Base-by-base conservation (phyloP, 2,113 vertebrate species). In the Apodemus sylvaticus region DNA sequence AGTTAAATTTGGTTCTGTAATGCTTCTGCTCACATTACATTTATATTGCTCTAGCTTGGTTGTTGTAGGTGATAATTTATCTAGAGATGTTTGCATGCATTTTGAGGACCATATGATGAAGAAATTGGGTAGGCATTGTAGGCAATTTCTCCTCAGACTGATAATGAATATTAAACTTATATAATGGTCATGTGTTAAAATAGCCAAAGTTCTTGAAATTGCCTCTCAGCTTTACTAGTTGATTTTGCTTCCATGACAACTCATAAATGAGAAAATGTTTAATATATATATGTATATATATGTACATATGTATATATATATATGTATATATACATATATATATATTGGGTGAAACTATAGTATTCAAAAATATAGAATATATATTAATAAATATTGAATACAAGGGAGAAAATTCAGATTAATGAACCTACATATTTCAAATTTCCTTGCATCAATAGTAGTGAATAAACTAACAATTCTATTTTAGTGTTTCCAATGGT, bases 401-500 rank as follows among this genome's bases (percentile, higher is more conserved):
- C 4, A 73, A 26, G 55, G 7, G 14, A 36, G 79, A 48, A 13
- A 22, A 79, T 29, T 64, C 0, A 77, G 12, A 58, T 58, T 74
- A 51, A 13, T 76, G 1, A 91, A 58, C 71, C 34, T 74, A 60
- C 24, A n/a, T 45, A 29, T 17, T 3, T 76, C 0, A 16, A 48
- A 20, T 48, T 48, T 70, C 14, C 34, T 24, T 82, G 19, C 19
- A 16, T 70, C 68, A 20, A 53, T 66, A 78, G n/a, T 45, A 76
- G 4, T 71, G 22, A 66, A 64, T 26, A 29, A 90, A 70, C 3
- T 68, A 7, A 91, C 5, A 26, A 48, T n/a, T 86, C 42, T 85
- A 13, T 73, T 85, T 91, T 58, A 83, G 29, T 51, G 95, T 91
- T 42, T 91, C 39, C 36, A 87, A 79, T 64, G 86, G 70, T 34